phyloP scores from a whole-genome alignment of 2,797 vertebrate species.

The Myripristis murdjan region DNA sequence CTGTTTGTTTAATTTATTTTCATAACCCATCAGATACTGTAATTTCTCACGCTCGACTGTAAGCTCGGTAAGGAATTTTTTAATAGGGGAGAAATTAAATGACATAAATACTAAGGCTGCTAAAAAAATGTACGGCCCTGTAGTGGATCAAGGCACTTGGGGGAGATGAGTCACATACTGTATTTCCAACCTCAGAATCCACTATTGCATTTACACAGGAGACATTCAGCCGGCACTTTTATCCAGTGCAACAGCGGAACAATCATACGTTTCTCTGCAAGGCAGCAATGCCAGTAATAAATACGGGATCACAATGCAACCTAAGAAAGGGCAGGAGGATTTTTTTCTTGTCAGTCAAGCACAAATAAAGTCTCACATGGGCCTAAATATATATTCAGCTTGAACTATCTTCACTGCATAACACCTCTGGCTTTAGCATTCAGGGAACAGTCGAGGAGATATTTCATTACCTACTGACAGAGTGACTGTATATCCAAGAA shows the following conservation, averaged over 20 bases:
- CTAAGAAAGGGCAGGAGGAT: not conserved
- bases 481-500: slow-evolving; percentile 12
- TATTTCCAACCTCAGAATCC: not conserved
- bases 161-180: not conserved
- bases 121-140: too few species aligned
- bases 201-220: not conserved
- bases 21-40: not conserved
- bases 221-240: not conserved
- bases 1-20: slow-evolving; percentile 34
- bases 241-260: not conserved
- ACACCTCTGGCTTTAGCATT: not conserved
- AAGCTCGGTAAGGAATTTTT: slow-evolving; percentile 1
- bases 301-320: not conserved
- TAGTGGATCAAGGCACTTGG: not conserved
- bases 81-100: not conserved
- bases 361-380: too few species aligned
- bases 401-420: not conserved
- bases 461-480: too few species aligned
- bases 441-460: not conserved
- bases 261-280: not conserved
- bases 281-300: not conserved
- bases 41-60: slow-evolving; percentile 17
- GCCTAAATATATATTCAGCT: too few species aligned
- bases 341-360: not conserved
- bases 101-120: slow-evolving; percentile 5